Percentiles rank a stretch among this genome's conserved stretches.
phyloP scores from a whole-genome alignment of 1,140 invertebrate species.

The Leptestheria dahalacensis region DNA sequence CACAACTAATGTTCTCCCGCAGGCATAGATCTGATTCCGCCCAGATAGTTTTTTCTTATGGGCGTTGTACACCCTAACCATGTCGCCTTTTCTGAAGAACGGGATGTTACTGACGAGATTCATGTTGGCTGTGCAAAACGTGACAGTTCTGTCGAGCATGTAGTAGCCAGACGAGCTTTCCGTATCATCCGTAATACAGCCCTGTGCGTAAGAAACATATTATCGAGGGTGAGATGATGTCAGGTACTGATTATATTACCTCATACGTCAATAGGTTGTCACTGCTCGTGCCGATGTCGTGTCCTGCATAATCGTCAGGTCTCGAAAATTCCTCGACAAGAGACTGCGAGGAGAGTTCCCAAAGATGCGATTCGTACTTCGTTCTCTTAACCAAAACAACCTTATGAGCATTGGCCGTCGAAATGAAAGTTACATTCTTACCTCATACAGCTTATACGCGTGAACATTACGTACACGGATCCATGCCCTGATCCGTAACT shows the following conservation, averaged over 20 bases:
- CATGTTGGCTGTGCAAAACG: constrained; percentile 4
- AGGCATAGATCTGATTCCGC: not conserved
- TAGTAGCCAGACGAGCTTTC: constrained; percentile 6
- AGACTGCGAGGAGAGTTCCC: not conserved
- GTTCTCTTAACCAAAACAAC: not conserved
- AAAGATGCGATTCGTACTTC: not conserved
- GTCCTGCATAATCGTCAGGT: not conserved
- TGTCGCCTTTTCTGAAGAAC: constrained; percentile 7
- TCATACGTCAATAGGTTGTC: constrained; percentile 1
- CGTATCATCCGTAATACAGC: constrained; percentile 3
- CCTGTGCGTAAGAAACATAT: not conserved
- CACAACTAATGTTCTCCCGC: not conserved
- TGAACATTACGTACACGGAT: too few relatives aligned
- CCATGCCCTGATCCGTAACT: not conserved
- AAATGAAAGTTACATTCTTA: not conserved
- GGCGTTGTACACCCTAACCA: not conserved
- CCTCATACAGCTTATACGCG: not conserved
- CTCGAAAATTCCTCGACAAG: not conserved
- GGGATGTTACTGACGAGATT: constrained; percentile 8
- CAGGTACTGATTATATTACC: not conserved
- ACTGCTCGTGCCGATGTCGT: not conserved
- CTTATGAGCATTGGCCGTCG: not conserved
- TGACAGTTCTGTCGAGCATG: constrained; percentile 9
- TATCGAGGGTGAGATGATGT: not conserved
- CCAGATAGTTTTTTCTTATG: not conserved